A percentile compares a stretch with the other conserved stretches of the same genome.
Conservation (phyloP, 2,888 invertebrate species). For the Heliconius ethilla region DNA sequence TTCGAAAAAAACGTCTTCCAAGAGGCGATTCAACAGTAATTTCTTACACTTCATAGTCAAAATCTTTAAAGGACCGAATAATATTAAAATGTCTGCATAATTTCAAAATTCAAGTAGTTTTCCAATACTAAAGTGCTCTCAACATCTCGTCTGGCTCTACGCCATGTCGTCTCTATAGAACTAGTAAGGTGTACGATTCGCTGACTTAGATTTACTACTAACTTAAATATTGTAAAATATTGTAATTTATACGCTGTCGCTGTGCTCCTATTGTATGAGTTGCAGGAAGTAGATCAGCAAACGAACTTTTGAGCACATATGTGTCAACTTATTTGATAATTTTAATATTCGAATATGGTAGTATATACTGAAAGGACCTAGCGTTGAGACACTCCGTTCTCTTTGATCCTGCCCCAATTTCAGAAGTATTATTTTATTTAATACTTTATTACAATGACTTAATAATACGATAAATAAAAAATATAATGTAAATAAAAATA, state of each 20-base stretch:
- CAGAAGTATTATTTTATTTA: too few relatives aligned
- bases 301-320: not conserved
- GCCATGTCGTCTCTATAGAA: conserved; percentile 21
- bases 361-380: too few relatives aligned
- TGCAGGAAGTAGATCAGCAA: not conserved
- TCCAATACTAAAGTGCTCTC: conserved; percentile 21
- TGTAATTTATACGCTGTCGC: not conserved
- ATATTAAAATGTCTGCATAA: conserved; percentile 23
- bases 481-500: too few relatives aligned
- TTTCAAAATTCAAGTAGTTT: conserved; percentile 18
- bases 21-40: not conserved
- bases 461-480: too few relatives aligned
- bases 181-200: conserved; percentile 10
- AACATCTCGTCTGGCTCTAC: conserved; percentile 19
- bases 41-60: not conserved
- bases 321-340: not conserved
- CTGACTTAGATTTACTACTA: conserved; percentile 19
- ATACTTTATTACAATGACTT: too few relatives aligned
- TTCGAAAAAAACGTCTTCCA: not conserved
- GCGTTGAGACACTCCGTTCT: too few relatives aligned
- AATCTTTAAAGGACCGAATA: conserved; percentile 21
- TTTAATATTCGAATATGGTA: not conserved
- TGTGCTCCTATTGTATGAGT: not conserved
- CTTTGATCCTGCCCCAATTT: too few relatives aligned
- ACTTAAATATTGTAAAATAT: conserved; percentile 21